Percentiles rank a stretch among this genome's conserved stretches.
Conservation (phyloP, 2,113 vertebrate species). For the Murina feae region DNA sequence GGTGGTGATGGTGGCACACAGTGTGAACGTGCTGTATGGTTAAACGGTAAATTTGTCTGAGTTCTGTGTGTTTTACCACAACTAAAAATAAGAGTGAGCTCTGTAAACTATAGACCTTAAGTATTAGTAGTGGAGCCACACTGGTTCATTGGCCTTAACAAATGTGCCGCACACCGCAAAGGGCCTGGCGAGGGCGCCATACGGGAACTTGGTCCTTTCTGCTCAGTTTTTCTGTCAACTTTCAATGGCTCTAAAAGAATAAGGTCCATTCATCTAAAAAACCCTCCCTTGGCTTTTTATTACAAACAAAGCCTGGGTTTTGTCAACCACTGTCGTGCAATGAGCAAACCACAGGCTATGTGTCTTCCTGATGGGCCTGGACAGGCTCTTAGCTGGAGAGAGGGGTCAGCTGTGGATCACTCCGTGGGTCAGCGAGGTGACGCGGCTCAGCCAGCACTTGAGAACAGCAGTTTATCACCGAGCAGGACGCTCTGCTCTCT, state of each 20-base stretch:
- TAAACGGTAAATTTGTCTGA: background rate
- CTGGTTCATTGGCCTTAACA: fast-evolving
- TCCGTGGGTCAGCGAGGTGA: background rate
- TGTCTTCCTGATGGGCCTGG: background rate
- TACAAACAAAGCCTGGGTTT: background rate
- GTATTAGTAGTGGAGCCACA: fast-evolving
- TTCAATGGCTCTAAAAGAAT: background rate
- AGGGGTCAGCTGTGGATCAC: background rate
- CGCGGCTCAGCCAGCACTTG: background rate
- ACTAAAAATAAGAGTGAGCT: background rate
- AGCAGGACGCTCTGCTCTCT: fast-evolving
- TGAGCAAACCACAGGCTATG: background rate
- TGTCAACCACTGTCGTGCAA: background rate
- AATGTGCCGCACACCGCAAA: fast-evolving
- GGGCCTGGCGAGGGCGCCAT: fast-evolving
- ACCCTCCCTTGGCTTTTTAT: background rate
- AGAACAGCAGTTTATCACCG: background rate
- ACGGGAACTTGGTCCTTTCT: background rate
- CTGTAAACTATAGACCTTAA: background rate
- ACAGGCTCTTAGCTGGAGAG: background rate
- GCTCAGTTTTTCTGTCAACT: background rate
- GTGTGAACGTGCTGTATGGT: fast-evolving
- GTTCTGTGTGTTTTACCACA: background rate
- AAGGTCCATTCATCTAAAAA: background rate
- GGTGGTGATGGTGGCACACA: background rate